These are phyloP conservation scores for Larimichthys polyactis DNA, from an alignment of 2,113 vertebrate genomes.

Conservation along the genomic window DNA sequence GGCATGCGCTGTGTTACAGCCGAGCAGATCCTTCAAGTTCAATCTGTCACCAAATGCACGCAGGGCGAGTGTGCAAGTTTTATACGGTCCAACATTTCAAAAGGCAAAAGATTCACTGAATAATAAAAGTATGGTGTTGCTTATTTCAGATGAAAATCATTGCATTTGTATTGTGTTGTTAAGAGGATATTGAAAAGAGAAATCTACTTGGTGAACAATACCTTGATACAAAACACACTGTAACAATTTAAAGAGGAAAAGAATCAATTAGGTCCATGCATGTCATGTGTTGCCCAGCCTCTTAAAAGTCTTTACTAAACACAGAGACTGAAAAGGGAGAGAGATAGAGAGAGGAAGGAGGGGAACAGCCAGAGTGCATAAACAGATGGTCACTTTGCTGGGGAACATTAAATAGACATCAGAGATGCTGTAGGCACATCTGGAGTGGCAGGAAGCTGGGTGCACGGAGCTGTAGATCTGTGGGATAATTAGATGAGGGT, in stretches of 20 bases:
- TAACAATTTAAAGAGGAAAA: slow-evolving; percentile 13
- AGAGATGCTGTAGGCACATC: slow-evolving; percentile 78
- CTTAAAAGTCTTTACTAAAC: slow-evolving; percentile 41
- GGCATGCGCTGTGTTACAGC: slow-evolving; percentile 40
- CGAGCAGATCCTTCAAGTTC: slow-evolving; percentile 52
- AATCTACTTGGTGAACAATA: background rate
- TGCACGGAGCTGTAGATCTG: slow-evolving; percentile 60
- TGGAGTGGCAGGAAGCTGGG: slow-evolving; percentile 76
- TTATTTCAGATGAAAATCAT: background rate
- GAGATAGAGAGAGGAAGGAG: slow-evolving; percentile 37
- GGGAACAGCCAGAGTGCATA: slow-evolving; percentile 54
- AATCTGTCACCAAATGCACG: slow-evolving; percentile 21
- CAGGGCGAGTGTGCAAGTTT: slow-evolving; percentile 2
- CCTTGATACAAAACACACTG: background rate
- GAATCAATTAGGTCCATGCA: slow-evolving; percentile 31
- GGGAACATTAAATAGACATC: slow-evolving; percentile 79
- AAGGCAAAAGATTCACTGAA: slow-evolving; percentile 1
- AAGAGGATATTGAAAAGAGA: background rate
- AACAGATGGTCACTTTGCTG: slow-evolving; percentile 77
- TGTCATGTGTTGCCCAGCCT: slow-evolving; percentile 19
- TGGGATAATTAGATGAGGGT: slow-evolving; percentile 70
- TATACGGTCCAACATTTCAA: background rate
- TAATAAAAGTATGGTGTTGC: background rate
- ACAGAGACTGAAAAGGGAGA: slow-evolving; percentile 14
- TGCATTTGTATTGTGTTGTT: background rate